phyloP scores from a whole-genome alignment of 2,888 invertebrate species.

The Drosophila niveifrons region DNA sequence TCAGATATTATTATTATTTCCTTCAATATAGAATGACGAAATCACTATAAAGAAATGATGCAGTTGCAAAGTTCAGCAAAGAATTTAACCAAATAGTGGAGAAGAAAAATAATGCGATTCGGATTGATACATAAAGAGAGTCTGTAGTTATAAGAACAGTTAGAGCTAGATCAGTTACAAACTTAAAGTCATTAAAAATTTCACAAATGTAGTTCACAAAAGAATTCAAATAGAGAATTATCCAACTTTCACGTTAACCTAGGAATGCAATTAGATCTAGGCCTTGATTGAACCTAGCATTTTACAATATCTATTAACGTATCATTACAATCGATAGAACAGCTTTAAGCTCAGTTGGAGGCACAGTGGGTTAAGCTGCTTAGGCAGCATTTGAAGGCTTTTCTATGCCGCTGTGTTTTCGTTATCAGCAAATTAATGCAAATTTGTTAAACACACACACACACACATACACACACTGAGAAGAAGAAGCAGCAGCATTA shows the following conservation, averaged over 20 bases:
- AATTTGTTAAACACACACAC: constrained; percentile 43
- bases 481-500: constrained; percentile 2
- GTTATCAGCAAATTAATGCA: constrained; percentile 62
- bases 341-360: constrained; percentile 16
- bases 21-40: not conserved
- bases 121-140: not conserved
- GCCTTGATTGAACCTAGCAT: not conserved
- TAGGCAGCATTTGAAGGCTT: constrained; percentile 18
- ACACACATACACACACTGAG: not conserved
- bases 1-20: not conserved
- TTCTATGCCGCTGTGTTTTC: constrained; percentile 17
- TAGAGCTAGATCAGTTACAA: not conserved
- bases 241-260: not conserved
- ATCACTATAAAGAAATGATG: not conserved
- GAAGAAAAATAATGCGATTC: not conserved
- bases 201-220: not conserved
- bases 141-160: too few species aligned
- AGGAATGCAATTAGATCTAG: not conserved
- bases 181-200: not conserved
- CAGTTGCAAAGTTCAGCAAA: too few species aligned
- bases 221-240: not conserved
- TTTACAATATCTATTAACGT: constrained; percentile 4
- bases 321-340: constrained; percentile 4
- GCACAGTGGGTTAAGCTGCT: constrained; percentile 31
- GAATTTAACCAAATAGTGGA: too few species aligned